Evolutionary conservation across 2,113 vertebrate species (phyloP).

Genomic region (Rafetus swinhoei): DNA sequence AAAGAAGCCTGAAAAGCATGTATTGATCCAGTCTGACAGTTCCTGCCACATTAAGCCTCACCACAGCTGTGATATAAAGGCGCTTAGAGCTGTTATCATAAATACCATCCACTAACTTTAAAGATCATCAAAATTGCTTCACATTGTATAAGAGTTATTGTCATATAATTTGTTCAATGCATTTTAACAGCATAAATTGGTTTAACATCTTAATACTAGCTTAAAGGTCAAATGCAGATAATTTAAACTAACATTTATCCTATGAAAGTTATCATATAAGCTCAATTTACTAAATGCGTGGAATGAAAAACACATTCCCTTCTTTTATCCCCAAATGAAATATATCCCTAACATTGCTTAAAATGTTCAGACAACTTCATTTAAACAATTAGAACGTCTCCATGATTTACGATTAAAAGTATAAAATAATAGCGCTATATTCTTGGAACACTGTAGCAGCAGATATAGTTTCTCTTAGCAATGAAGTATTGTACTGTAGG

Average conservation of each 20-base stretch:
- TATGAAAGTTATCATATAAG: slow-evolving; percentile 78
- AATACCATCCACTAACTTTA: slow-evolving; percentile 89
- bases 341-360: background rate
- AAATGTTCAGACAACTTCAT: background rate
- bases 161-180: slow-evolving; percentile 84
- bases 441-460: background rate
- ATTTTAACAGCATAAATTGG: slow-evolving; percentile 84
- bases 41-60: slow-evolving; percentile 87
- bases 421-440: background rate
- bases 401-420: background rate
- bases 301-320: slow-evolving; percentile 50
- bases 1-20: slow-evolving; percentile 90
- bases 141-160: slow-evolving; percentile 83
- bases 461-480: background rate
- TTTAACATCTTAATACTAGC: slow-evolving; percentile 85
- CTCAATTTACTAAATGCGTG: slow-evolving; percentile 74
- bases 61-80: slow-evolving; percentile 89
- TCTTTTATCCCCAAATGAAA: slow-evolving; percentile 40
- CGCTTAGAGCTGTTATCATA: slow-evolving; percentile 88
- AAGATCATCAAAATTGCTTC: slow-evolving; percentile 86
- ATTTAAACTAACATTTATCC: slow-evolving; percentile 85
- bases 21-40: slow-evolving; percentile 90
- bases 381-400: background rate
- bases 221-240: slow-evolving; percentile 89
- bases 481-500: background rate